Conservation (phyloP, 2,888 invertebrate genomes). For the Salticus scenicus region DNA sequence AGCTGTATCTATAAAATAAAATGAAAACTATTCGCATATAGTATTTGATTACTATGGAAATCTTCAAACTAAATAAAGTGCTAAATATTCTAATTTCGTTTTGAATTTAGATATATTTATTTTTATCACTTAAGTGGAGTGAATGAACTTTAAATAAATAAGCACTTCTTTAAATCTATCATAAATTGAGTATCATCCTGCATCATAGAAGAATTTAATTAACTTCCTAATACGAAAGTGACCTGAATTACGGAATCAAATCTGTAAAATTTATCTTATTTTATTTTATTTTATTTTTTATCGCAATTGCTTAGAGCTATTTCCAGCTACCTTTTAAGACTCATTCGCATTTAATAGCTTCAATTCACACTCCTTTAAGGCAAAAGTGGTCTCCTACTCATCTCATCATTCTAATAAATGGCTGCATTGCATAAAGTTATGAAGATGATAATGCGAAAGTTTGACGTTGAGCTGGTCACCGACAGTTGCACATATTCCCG, state of each 20-base stretch:
- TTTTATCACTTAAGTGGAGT: too few relatives aligned
- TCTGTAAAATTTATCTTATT: neutral
- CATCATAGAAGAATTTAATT: neutral
- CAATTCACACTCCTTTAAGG: neutral
- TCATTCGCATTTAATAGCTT: neutral
- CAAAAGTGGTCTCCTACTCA: neutral
- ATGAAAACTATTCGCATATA: too few relatives aligned
- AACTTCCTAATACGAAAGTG: neutral
- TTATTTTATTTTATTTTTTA: too few relatives aligned
- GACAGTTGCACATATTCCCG: neutral
- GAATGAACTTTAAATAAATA: neutral
- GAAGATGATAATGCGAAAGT: neutral
- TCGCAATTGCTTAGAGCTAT: too few relatives aligned
- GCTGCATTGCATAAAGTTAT: too few relatives aligned
- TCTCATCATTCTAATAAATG: conserved; percentile 1
- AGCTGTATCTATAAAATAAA: too few relatives aligned
- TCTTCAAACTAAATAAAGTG: too few relatives aligned
- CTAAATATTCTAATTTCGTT: too few relatives aligned
- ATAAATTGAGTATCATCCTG: neutral
- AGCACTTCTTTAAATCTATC: neutral
- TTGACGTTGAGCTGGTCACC: neutral
- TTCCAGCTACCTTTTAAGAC: too few relatives aligned
- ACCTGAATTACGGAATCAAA: neutral
- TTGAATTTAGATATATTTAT: too few relatives aligned
- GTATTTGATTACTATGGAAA: too few relatives aligned